Base-by-base conservation (phyloP, 1,140 invertebrate species). In the Andricus grossulariae region DNA sequence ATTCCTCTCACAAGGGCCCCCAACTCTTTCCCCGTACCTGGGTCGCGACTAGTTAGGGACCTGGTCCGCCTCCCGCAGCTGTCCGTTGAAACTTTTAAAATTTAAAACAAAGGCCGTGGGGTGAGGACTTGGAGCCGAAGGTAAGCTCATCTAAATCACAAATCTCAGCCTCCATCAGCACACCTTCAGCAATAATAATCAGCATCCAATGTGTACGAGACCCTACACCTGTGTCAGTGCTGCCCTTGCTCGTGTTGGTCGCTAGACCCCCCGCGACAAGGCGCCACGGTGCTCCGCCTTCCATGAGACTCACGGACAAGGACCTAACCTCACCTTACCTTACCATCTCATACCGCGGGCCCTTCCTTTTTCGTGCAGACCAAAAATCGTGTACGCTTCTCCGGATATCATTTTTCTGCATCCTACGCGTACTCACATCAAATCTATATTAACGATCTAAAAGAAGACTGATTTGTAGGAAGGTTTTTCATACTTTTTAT, bases 281-380 rank as follows among this genome's bases (percentile, higher is more conserved):
- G 91, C 91, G 91, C 90, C 91, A 91, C 84, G 82, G 84, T 90
- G 90, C 90, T 88, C 91, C 91, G 91, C 91, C 90, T 85, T 86
- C 79, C 82, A 79, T 66, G 77, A 77, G 82, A 74, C 80, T 75
- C 76, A 71, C 73, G 60, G 50, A 55, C 82, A 51, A 78, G 75
- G 81, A 82, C 83, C 79, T 77, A 80, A 78, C 80, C 79, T 74
- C 76, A 72, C 76, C 10, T 57, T 32, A 57, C 52, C 39, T 74
- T 66, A 77, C 71, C 76, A 71, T 73, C 51, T 76, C 70, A 55
- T 25, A 51, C 16, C 21, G 21, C 60, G 71, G 72, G 57, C 55
- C 74, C 76, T 74, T 75, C 77, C 71, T 77, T 80, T 51, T 50
- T 55, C 19, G 13, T 66, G 32, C 32, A 13, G 32, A 15, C 19